Evolutionary conservation across 2,113 vertebrate species (phyloP).

Genomic region (Lichenostomus cassidix): DNA sequence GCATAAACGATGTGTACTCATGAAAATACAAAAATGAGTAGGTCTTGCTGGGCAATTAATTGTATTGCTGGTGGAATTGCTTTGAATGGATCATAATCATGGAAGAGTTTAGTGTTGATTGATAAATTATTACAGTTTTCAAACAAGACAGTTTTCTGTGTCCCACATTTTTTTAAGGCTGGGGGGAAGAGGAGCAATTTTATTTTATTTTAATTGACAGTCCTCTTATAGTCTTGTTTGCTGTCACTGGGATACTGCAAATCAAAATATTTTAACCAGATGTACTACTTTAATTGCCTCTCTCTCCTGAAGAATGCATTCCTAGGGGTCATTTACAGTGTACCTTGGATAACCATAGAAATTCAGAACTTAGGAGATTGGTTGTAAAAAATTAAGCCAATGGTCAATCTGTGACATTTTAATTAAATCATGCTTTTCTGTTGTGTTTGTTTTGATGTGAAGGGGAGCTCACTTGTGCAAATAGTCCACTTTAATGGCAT

Average conservation of each 20-base stretch:
- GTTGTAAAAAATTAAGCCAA: background rate
- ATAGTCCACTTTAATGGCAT: background rate
- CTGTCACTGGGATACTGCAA: background rate
- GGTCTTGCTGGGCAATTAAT: constrained; percentile 18
- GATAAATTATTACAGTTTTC: background rate
- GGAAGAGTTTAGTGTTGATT: background rate
- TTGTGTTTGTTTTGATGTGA: background rate
- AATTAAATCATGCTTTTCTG: background rate
- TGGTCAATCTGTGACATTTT: background rate
- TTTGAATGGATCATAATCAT: background rate
- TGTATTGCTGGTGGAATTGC: constrained; percentile 2
- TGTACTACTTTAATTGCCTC: background rate
- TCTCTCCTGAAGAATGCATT: background rate
- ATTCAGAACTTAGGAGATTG: background rate
- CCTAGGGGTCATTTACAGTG: background rate
- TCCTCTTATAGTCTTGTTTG: background rate
- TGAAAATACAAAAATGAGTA: background rate
- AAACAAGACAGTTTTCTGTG: background rate
- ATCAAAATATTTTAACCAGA: background rate
- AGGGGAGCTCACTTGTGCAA: background rate
- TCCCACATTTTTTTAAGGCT: background rate
- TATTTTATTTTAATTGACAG: background rate
- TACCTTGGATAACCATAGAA: background rate
- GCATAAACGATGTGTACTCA: background rate
- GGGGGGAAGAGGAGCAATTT: background rate